phyloP scores from a whole-genome alignment of 2,888 invertebrate species.

The Siphonodentalium dalli region DNA sequence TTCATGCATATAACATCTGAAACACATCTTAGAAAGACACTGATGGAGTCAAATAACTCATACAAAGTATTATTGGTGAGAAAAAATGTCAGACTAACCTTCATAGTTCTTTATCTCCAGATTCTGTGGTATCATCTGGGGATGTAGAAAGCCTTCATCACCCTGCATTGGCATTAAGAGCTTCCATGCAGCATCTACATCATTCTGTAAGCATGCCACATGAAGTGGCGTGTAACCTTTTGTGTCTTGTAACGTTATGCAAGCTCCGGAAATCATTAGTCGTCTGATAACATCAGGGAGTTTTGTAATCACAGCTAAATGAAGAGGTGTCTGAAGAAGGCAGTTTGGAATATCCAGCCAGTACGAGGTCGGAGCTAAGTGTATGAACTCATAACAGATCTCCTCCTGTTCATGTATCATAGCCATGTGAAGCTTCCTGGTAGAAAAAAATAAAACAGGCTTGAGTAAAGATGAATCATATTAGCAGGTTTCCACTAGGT shows the following conservation, averaged over 20 bases:
- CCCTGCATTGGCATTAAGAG: conserved; percentile 72
- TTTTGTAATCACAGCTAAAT: conserved; percentile 81
- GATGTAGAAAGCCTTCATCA: too few species aligned
- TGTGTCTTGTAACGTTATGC: conserved; percentile 72
- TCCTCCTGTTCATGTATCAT: conserved; percentile 79
- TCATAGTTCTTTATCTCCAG: conserved; percentile 85
- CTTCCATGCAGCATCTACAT: conserved; percentile 76
- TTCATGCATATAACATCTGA: too few species aligned
- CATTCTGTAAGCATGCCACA: conserved; percentile 78
- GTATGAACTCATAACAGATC: conserved; percentile 78
- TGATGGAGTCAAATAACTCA: too few species aligned
- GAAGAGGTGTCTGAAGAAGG: conserved; percentile 79
- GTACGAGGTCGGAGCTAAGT: conserved; percentile 78
- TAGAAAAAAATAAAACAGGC: too few species aligned
- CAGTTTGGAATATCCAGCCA: conserved; percentile 83
- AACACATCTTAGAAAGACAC: too few species aligned
- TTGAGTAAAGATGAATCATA: too few species aligned
- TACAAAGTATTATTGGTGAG: too few species aligned
- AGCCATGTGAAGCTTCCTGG: conserved; percentile 84
- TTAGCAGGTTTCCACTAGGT: too few species aligned
- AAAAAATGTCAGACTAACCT: too few species aligned
- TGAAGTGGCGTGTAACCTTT: conserved; percentile 88
- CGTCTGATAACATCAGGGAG: conserved; percentile 79
- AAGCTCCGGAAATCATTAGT: conserved; percentile 82
- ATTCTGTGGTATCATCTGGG: conserved; percentile 69